Base-by-base conservation (phyloP, 1,140 invertebrate genomes). In the Diachasmimorpha longicaudata region DNA sequence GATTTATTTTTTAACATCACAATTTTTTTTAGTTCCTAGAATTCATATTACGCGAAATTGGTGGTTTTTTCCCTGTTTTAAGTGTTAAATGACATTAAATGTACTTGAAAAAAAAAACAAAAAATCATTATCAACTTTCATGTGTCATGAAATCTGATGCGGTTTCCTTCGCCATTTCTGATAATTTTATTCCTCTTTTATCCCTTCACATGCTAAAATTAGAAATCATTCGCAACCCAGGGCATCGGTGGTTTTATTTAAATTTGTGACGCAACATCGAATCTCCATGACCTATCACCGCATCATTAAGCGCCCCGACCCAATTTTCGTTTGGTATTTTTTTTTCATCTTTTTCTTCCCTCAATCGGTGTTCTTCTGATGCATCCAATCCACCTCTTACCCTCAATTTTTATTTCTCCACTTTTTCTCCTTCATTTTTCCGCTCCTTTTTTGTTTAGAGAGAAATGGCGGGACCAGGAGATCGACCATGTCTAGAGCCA, bases 191-290 rank as follows among this genome's bases (percentile, higher is more conserved):
- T n/a, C n/a, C n/a, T n/a, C n/a, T n/a, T n/a, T n/a, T n/a, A n/a
- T n/a, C n/a, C 6, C 6, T 31, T 31, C 31, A 31, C 48, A 3
- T 14, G 11, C 19, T 9, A 21, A 70, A 70, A 36, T 21, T 23
- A 48, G 23, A 39, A 42, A 36, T 36, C 19, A 9, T 19, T n/a
- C 52, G 19, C 46, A n/a, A 42, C 25, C 10, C 36, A 16, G 25
- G 48, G 70, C 77, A 66, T 63, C 21, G 58, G 23, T 19, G 23
- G 1, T 63, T 71, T 75, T 77, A 79, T 79, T 79, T 77, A 77
- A 79, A 79, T 79, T 79, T 79, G 78, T 77, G 72, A 77, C 78
- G 78, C 75, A 79, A 77, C 75, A 79, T 77, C 75, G 78, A 73
- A 74, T n/a, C 78, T 66, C 68, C 42, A 42, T 76, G 74, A 78